phyloP scores from a whole-genome alignment of 2,888 invertebrate genomes.

The Diaperis boleti region DNA sequence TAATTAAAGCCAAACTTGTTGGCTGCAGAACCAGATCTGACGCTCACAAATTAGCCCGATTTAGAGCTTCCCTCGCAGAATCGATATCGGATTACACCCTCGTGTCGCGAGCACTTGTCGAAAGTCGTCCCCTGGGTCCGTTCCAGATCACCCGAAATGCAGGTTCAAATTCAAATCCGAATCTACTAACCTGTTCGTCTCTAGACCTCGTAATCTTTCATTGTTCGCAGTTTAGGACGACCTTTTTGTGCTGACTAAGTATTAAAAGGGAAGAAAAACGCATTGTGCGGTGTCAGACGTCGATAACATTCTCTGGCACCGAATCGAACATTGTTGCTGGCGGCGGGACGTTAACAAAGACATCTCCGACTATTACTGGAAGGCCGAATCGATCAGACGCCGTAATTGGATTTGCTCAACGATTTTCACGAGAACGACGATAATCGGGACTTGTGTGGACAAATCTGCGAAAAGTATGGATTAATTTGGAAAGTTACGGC shows the following conservation, averaged over 20 bases:
- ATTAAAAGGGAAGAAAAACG: constrained; percentile 34
- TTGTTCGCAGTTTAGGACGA: constrained; percentile 18
- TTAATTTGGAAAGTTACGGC: constrained; percentile 6
- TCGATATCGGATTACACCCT: constrained; percentile 14
- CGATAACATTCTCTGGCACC: constrained; percentile 44
- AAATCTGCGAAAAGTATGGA: constrained; percentile 5
- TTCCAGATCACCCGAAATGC: constrained; percentile 27
- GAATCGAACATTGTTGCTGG: constrained; percentile 40
- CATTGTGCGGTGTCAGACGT: constrained; percentile 43
- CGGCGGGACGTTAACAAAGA: constrained; percentile 43
- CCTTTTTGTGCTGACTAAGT: constrained; percentile 35
- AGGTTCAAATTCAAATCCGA: constrained; percentile 25
- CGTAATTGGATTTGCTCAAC: constrained; percentile 28
- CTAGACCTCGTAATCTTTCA: constrained; percentile 27
- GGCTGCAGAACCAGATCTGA: too few relatives aligned
- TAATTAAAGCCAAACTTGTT: too few relatives aligned
- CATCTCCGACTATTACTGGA: constrained; percentile 40
- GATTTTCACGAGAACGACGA: constrained; percentile 3
- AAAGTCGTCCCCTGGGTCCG: constrained; percentile 18
- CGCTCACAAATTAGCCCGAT: too few relatives aligned
- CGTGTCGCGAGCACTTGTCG: constrained; percentile 6
- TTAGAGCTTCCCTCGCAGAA: too few relatives aligned
- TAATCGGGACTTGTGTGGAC: background rate
- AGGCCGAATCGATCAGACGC: constrained; percentile 14
- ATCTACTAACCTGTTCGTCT: background rate